phyloP scores from a whole-genome alignment of 2,888 invertebrate species.

The Eupithecia centaureata region DNA sequence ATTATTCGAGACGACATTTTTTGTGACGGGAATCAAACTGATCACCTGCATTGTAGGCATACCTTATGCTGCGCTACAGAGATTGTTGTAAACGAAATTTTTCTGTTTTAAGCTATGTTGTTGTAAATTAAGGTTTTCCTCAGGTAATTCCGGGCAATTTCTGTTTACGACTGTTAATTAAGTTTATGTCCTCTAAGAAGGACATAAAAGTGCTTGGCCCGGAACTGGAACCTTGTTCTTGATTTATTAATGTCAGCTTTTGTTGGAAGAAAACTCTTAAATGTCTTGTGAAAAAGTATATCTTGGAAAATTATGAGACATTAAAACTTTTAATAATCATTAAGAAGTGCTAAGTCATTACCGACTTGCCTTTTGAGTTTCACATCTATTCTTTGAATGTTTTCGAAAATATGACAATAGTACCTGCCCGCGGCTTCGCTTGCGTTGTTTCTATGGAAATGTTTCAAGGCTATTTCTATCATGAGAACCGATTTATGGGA shows the following conservation, averaged over 20 bases:
- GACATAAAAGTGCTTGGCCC: constrained; percentile 25
- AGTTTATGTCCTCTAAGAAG: constrained; percentile 32
- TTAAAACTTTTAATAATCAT: constrained; percentile 16
- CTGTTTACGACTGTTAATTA: constrained; percentile 38
- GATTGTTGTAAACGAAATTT: no score
- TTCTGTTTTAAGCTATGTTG: no score
- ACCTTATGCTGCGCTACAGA: no score
- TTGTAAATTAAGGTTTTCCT: not conserved
- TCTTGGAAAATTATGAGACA: constrained; percentile 6
- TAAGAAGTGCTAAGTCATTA: not conserved
- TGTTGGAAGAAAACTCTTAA: constrained; percentile 13
- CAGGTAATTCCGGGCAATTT: constrained; percentile 31
- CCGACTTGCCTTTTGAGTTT: not conserved
- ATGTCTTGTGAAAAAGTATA: constrained; percentile 1
- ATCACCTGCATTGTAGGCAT: no score
- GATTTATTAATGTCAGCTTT: constrained; percentile 36
- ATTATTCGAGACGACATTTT: no score
- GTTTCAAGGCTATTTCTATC: no score
- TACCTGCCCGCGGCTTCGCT: no score
- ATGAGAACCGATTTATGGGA: no score
- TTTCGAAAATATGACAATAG: not conserved
- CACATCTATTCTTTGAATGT: not conserved
- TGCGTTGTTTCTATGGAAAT: no score
- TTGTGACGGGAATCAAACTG: no score
- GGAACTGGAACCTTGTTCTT: constrained; percentile 22